These are phyloP conservation scores for Aselliscus stoliczkanus DNA, from an alignment of 2,797 vertebrate genomes.

Conservation along the genomic window DNA sequence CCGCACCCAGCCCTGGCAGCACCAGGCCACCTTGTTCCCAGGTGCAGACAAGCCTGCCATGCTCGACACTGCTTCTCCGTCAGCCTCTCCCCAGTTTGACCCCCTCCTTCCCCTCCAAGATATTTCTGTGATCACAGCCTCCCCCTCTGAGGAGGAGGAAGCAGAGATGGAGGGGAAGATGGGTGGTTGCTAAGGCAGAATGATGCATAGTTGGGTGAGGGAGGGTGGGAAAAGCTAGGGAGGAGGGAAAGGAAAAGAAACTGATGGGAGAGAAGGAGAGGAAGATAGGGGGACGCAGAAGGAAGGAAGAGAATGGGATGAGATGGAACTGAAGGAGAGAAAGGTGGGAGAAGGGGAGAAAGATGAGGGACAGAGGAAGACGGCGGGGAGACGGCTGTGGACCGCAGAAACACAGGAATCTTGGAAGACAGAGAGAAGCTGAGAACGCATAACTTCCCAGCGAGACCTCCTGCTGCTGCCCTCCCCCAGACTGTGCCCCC, in stretches of 20 bases:
- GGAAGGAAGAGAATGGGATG: neutral
- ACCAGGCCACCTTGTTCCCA: neutral
- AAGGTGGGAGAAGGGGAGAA: neutral
- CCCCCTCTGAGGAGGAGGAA: slow-evolving; percentile 1
- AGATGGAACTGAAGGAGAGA: rapidly evolving
- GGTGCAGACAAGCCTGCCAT: neutral
- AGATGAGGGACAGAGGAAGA: neutral
- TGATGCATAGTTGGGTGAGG: neutral
- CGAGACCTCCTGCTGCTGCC: neutral
- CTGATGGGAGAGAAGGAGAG: neutral
- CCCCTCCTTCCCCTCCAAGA: slow-evolving; percentile 14
- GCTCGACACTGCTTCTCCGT: neutral
- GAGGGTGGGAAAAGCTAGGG: neutral
- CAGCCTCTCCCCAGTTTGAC: neutral
- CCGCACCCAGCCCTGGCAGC: neutral
- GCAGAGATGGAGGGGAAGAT: neutral
- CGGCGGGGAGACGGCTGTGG: rapidly evolving
- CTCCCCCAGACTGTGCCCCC: neutral
- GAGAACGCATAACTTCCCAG: neutral
- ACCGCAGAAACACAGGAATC: neutral
- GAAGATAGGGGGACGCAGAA: neutral
- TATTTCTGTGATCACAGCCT: slow-evolving; percentile 57
- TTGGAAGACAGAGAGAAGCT: neutral
- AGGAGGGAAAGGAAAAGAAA: neutral
- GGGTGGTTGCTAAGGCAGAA: slow-evolving; percentile 7